phyloP scores from a whole-genome alignment of 2,888 invertebrate genomes.

The Alitta virens region DNA sequence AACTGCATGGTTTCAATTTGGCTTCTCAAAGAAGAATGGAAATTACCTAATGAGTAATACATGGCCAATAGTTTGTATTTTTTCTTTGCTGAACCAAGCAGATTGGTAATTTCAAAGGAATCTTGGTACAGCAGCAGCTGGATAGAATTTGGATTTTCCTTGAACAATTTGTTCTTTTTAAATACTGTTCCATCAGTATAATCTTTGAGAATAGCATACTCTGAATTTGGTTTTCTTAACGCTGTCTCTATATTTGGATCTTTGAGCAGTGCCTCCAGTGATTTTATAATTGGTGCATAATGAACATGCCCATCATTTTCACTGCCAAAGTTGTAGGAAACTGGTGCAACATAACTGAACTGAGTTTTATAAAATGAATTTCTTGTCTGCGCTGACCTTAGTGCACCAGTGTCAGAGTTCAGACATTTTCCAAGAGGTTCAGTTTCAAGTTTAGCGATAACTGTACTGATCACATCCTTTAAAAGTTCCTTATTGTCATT shows the following conservation, averaged over 20 bases:
- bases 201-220: background rate
- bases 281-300: background rate
- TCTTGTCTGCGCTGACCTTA: too few relatives aligned
- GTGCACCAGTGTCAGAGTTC: too few relatives aligned
- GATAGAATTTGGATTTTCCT: background rate
- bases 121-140: constrained; percentile 7
- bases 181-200: background rate
- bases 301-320: background rate
- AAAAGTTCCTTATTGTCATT: too few relatives aligned
- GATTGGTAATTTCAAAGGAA: constrained; percentile 23
- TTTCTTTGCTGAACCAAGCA: constrained; percentile 21
- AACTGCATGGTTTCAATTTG: constrained; percentile 13
- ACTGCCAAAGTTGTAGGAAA: background rate
- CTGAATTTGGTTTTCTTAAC: background rate
- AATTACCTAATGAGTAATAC: constrained; percentile 20
- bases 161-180: background rate
- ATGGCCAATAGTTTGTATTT: constrained; percentile 22
- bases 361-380: background rate
- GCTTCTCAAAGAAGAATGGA: constrained; percentile 4
- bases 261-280: background rate
- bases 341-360: background rate
- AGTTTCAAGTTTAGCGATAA: too few relatives aligned
- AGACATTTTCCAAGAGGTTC: too few relatives aligned
- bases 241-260: background rate
- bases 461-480: too few relatives aligned